Base-by-base conservation (phyloP, 2,113 vertebrate species). In the Nesogale talazaci region DNA sequence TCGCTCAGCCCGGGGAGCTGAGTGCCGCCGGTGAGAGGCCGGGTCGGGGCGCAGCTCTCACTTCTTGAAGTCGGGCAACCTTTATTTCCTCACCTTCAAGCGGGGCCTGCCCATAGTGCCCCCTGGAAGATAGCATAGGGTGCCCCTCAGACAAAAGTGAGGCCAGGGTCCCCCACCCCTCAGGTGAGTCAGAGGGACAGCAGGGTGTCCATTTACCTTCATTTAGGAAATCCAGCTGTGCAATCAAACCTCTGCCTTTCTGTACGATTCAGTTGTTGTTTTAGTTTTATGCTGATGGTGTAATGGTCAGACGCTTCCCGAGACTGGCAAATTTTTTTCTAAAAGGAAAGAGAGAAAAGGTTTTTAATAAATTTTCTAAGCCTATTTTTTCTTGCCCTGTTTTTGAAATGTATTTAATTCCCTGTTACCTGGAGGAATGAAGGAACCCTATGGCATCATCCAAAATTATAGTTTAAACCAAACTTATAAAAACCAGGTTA, bases 371-470 rank as follows among this genome's bases (percentile, higher is more conserved):
- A n/a, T 46, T 46, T 46, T 46, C 10, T 46, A 46, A 46, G 16
- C 17, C 59, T 1, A 12, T 14, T 70, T 70, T n/a, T 17, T 70
- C 4, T 70, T 17, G 0, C 15, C 8, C 59, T 69, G n/a, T 42
- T 52, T 65, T 83, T 12, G 1, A 34, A 69, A 83, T 78, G 82
- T n/a, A 38, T 31, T 70, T 5, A 91, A 4, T n/a, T 63, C 38
- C 52, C 20, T 88, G 1, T 29, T 52, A 67, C 34, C n/a, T 86
- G 20, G 36, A 42, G 9, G 36, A 59, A 40, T 67, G 59, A 84
- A 81, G 34, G 85, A 88, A 92, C 90, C 11, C 69, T 57, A 9
- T 92, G 52, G 38, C 52, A 69, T 78, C 11, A 74, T 88, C 89
- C 42, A 52, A 59, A 94, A 86, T 79, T 46, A 11, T 46, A 46